Percentiles rank a stretch among this genome's conserved stretches.
phyloP scores from a whole-genome alignment of 2,888 invertebrate genomes.

The Brenthis hecate region DNA sequence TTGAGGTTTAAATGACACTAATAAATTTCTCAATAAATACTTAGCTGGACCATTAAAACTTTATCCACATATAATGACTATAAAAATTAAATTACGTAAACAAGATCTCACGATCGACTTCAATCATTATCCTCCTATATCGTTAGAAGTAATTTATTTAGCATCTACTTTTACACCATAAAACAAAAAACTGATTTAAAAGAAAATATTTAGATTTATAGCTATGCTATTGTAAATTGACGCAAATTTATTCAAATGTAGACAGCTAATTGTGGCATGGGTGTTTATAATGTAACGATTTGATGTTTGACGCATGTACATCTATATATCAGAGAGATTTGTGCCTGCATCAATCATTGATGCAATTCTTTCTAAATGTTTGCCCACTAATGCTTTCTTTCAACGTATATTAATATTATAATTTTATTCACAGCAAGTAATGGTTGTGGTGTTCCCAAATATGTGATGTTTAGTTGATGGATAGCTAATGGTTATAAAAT shows the following conservation, averaged over 20 bases:
- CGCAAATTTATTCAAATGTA: slow-evolving; percentile 76
- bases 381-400: slow-evolving; percentile 41
- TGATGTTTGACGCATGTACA: slow-evolving; percentile 62
- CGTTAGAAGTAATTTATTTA: slow-evolving; percentile 65
- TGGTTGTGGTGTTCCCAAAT: slow-evolving; percentile 56
- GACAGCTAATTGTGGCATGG: slow-evolving; percentile 73
- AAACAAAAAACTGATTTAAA: slow-evolving; percentile 55
- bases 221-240: slow-evolving; percentile 66
- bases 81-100: slow-evolving; percentile 45
- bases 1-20: slow-evolving; percentile 7
- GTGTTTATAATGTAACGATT: slow-evolving; percentile 69
- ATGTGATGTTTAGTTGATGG: slow-evolving; percentile 53
- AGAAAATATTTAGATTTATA: slow-evolving; percentile 71
- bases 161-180: slow-evolving; percentile 42
- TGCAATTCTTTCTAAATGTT: slow-evolving; percentile 40
- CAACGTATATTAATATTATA: slow-evolving; percentile 32
- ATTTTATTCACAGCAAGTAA: slow-evolving; percentile 52
- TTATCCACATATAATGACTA: slow-evolving; percentile 30
- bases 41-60: slow-evolving; percentile 20
- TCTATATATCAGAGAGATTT: slow-evolving; percentile 64
- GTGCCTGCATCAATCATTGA: slow-evolving; percentile 41
- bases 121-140: slow-evolving; percentile 53
- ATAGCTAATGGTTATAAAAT: slow-evolving; percentile 73
- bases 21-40: slow-evolving; percentile 31
- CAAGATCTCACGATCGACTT: slow-evolving; percentile 55